These are phyloP conservation scores for Nomada fabriciana DNA, from an alignment of 2,888 invertebrate species.

Conservation along the genomic window DNA sequence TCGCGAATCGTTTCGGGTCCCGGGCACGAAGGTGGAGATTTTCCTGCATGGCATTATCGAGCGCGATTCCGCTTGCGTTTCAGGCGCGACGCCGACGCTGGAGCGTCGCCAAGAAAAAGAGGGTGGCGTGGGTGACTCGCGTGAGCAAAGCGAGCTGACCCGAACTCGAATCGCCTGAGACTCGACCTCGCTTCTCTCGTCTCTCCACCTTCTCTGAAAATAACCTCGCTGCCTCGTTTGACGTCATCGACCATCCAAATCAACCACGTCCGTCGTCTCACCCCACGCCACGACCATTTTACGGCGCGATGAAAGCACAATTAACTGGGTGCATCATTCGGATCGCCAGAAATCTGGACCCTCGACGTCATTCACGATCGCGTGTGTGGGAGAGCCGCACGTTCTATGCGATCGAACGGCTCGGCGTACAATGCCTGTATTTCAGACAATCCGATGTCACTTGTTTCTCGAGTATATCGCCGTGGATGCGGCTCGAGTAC, in stretches of 20 bases:
- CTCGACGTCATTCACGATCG: background rate
- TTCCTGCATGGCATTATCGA: conserved; percentile 42
- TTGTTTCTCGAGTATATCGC: background rate
- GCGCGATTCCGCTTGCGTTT: conserved; percentile 46
- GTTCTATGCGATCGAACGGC: conserved; percentile 11
- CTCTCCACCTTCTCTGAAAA: conserved; percentile 67
- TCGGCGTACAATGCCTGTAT: conserved; percentile 17
- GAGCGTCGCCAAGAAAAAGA: conserved; percentile 71
- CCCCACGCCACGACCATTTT: conserved; percentile 35
- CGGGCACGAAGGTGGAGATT: conserved; percentile 19
- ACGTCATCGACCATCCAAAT: conserved; percentile 73
- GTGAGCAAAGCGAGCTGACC: conserved; percentile 71
- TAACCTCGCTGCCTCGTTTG: conserved; percentile 73
- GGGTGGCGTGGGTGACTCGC: conserved; percentile 77
- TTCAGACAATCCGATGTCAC: conserved; percentile 1
- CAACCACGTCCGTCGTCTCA: conserved; percentile 42
- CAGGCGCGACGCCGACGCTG: conserved; percentile 54
- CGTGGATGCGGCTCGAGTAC: background rate
- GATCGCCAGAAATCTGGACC: conserved; percentile 24
- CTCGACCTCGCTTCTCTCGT: conserved; percentile 68
- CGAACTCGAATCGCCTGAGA: conserved; percentile 68
- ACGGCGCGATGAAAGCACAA: conserved; percentile 48
- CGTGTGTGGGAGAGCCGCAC: background rate
- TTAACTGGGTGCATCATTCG: conserved; percentile 32
- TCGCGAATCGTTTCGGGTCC: conserved; percentile 3